A percentile compares a stretch with the other conserved stretches of the same genome.
Evolutionary conservation across 2,888 invertebrate genomes (phyloP).

Genomic region (Standfussiana lucernea): DNA sequence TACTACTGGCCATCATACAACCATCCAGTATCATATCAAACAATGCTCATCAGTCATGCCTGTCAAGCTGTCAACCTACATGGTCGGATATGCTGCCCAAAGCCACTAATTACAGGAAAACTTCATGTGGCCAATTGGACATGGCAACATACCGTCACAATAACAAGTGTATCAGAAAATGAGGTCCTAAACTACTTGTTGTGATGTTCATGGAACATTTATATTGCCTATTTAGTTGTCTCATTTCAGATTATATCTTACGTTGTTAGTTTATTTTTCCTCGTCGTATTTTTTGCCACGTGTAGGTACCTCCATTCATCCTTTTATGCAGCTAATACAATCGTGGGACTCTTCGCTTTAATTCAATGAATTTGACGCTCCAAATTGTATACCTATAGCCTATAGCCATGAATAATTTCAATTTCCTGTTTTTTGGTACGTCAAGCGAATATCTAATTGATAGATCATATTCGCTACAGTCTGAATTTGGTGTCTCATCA

Average conservation of each 20-base stretch:
- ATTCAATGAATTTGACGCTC: conserved; percentile 37
- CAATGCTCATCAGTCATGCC: conserved; percentile 74
- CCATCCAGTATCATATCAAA: conserved; percentile 58
- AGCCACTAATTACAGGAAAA: conserved; percentile 78
- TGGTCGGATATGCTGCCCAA: conserved; percentile 59
- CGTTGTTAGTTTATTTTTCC: conserved; percentile 3
- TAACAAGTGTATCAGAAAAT: conserved; percentile 46
- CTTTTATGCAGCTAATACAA: conserved; percentile 9
- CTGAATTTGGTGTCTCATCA: not conserved
- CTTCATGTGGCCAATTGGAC: conserved; percentile 75
- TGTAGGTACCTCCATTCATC: not conserved
- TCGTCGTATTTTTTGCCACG: conserved; percentile 14
- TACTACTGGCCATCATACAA: not conserved
- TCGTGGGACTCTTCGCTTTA: conserved; percentile 24
- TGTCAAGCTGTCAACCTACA: conserved; percentile 69
- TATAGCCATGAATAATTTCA: conserved; percentile 31
- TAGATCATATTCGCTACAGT: conserved; percentile 17
- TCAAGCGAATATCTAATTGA: conserved; percentile 17
- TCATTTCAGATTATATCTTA: conserved; percentile 36
- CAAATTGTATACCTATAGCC: conserved; percentile 17
- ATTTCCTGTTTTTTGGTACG: conserved; percentile 43
- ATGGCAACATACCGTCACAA: conserved; percentile 65
- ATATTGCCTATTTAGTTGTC: conserved; percentile 19
- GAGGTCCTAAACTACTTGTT: not conserved
- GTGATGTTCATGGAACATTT: conserved; percentile 21